A percentile compares a stretch with the other conserved stretches of the same genome.
These are phyloP conservation scores for Tholera decimalis DNA, from an alignment of 2,888 invertebrate genomes.

Conservation along the genomic window DNA sequence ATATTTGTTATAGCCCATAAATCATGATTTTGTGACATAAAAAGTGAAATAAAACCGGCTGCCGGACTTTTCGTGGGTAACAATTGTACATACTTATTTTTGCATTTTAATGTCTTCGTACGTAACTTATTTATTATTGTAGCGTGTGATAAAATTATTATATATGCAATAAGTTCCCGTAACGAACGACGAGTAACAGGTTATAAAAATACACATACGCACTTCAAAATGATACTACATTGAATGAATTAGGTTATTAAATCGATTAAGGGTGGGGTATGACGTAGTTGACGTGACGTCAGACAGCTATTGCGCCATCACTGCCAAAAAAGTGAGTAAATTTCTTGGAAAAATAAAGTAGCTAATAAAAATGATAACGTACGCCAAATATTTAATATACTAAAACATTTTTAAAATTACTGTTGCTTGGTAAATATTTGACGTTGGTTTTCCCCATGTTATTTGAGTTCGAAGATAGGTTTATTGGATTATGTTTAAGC, in stretches of 20 bases:
- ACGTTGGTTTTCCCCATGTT: constrained; percentile 9
- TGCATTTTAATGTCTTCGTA: constrained; percentile 42
- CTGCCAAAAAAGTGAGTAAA: constrained; percentile 66
- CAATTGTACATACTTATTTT: constrained; percentile 47
- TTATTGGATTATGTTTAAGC: constrained; percentile 16
- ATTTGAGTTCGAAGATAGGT: constrained; percentile 16
- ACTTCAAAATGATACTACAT: constrained; percentile 31
- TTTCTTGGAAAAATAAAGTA: constrained; percentile 59
- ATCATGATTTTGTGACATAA: constrained; percentile 50
- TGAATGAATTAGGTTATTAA: constrained; percentile 62
- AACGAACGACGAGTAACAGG: constrained; percentile 2
- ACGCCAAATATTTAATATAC: constrained; percentile 44
- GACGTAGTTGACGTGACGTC: constrained; percentile 72
- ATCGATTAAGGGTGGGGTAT: constrained; percentile 59
- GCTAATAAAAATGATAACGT: constrained; percentile 44
- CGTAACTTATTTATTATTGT: constrained; percentile 28
- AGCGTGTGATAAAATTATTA: constrained; percentile 20
- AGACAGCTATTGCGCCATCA: constrained; percentile 61
- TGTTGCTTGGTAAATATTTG: constrained; percentile 31
- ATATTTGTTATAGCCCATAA: constrained; percentile 54
- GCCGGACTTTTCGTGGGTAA: constrained; percentile 38
- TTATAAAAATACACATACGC: constrained; percentile 18
- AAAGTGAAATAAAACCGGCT: constrained; percentile 55
- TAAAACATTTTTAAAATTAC: constrained; percentile 40
- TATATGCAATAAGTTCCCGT: constrained; percentile 9